Evolutionary conservation across 2,888 invertebrate species (phyloP).

Genomic region (Tenthredo distinguenda): DNA sequence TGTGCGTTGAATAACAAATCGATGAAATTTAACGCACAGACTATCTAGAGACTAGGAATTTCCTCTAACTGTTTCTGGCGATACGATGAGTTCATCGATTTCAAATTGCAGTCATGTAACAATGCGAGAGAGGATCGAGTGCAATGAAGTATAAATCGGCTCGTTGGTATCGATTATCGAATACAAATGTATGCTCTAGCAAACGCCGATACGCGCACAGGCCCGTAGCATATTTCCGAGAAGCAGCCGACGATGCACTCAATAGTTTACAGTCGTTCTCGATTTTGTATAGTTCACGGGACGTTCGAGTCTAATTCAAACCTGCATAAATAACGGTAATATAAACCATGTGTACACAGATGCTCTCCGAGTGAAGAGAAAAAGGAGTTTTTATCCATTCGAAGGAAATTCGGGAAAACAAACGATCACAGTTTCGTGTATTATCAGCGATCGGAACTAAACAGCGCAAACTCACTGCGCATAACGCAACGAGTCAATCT

Average conservation of each 20-base stretch:
- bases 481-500: slow-evolving; percentile 50
- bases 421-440: no score
- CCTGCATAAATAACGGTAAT: not conserved
- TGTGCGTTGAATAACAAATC: not conserved
- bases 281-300: not conserved
- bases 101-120: slow-evolving; percentile 65
- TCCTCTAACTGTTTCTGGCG: not conserved
- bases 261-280: not conserved
- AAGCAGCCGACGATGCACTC: not conserved
- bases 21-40: not conserved
- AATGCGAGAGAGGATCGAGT: slow-evolving; percentile 58
- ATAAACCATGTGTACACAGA: not conserved
- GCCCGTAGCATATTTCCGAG: not conserved
- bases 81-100: slow-evolving; percentile 55
- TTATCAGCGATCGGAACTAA: no score
- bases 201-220: not conserved
- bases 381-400: no score
- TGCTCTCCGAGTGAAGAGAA: no score
- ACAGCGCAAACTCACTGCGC: not conserved
- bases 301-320: not conserved
- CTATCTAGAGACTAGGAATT: not conserved
- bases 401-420: no score
- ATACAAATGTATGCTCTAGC: slow-evolving; percentile 16
- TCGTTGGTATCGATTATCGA: slow-evolving; percentile 39
- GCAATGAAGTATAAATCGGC: not conserved